These are phyloP conservation scores for Microctonus brassicae DNA, from an alignment of 2,888 invertebrate genomes.

Conservation along the genomic window DNA sequence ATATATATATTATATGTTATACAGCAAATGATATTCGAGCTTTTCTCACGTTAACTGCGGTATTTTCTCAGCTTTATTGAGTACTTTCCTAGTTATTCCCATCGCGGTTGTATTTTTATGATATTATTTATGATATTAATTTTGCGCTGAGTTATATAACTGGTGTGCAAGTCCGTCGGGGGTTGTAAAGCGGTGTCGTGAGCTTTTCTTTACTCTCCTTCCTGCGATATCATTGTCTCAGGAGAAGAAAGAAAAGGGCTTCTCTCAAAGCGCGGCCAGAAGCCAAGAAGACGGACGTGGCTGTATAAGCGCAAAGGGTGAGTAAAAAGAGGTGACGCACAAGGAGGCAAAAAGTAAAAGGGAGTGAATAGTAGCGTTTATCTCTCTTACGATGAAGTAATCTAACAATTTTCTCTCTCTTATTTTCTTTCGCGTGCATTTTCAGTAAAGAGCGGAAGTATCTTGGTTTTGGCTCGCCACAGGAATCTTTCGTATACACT, in stretches of 20 bases:
- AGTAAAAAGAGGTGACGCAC: slow-evolving; percentile 40
- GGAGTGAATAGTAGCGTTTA: slow-evolving; percentile 62
- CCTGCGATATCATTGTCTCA: slow-evolving; percentile 68
- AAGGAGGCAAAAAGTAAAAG: slow-evolving; percentile 35
- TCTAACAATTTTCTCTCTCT: slow-evolving; percentile 2
- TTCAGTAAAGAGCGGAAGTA: slow-evolving; percentile 43
- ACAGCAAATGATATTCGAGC: neutral
- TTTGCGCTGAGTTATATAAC: slow-evolving; percentile 51
- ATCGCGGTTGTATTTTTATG: slow-evolving; percentile 61
- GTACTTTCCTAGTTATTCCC: slow-evolving; percentile 51
- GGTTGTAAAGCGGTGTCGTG: slow-evolving; percentile 64
- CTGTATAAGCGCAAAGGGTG: slow-evolving; percentile 13
- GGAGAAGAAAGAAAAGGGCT: slow-evolving; percentile 46
- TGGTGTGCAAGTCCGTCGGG: slow-evolving; percentile 56
- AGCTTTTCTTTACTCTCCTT: slow-evolving; percentile 54
- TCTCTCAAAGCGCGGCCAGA: slow-evolving; percentile 37
- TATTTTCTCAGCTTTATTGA: slow-evolving; percentile 23
- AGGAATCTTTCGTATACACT: neutral
- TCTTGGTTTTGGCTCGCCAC: slow-evolving; percentile 33
- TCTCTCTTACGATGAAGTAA: slow-evolving; percentile 29
- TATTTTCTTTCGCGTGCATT: slow-evolving; percentile 26
- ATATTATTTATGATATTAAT: slow-evolving; percentile 71
- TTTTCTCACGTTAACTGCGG: neutral
- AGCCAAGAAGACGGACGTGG: slow-evolving; percentile 40
- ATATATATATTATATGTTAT: neutral